Percentiles rank a stretch among this genome's conserved stretches.
phyloP scores from a whole-genome alignment of 1,140 invertebrate species.

The Drosophila kanapiae region DNA sequence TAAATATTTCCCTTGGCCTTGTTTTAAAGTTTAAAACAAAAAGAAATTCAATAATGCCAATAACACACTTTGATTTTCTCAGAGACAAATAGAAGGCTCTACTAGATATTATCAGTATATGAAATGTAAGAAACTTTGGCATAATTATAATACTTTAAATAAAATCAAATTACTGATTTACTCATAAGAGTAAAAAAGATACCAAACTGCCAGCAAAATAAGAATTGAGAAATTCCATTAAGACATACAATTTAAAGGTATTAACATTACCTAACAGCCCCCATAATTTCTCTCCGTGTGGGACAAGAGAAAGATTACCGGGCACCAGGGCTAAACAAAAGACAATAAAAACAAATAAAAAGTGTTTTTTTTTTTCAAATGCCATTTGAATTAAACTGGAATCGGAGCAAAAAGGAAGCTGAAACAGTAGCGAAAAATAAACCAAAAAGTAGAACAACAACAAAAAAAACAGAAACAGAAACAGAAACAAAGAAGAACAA shows the following conservation, averaged over 20 bases:
- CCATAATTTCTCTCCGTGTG: neutral
- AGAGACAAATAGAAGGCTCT: too few relatives aligned
- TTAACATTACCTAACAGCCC: neutral
- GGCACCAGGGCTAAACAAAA: slow-evolving; percentile 30
- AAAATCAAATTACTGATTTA: too few relatives aligned
- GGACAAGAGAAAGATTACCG: slow-evolving; percentile 1
- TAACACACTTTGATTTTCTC: too few relatives aligned
- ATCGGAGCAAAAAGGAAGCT: slow-evolving; percentile 23
- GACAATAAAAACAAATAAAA: slow-evolving; percentile 78
- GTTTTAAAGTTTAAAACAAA: neutral
- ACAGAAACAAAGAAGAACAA: neutral
- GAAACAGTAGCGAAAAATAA: slow-evolving; percentile 23
- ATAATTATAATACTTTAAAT: too few relatives aligned
- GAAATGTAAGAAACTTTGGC: too few relatives aligned
- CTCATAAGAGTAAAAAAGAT: too few relatives aligned
- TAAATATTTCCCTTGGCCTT: neutral
- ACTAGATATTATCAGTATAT: too few relatives aligned
- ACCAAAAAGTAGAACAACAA: neutral
- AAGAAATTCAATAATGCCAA: too few relatives aligned
- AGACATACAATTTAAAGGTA: too few relatives aligned
- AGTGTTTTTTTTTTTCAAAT: slow-evolving; percentile 68
- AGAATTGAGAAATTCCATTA: too few relatives aligned
- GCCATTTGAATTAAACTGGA: slow-evolving; percentile 70
- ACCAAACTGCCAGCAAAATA: too few relatives aligned
- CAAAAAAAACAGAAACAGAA: neutral